Evolutionary conservation across 2,888 invertebrate genomes (phyloP).

Genomic region (Muschampia plurimacula): DNA sequence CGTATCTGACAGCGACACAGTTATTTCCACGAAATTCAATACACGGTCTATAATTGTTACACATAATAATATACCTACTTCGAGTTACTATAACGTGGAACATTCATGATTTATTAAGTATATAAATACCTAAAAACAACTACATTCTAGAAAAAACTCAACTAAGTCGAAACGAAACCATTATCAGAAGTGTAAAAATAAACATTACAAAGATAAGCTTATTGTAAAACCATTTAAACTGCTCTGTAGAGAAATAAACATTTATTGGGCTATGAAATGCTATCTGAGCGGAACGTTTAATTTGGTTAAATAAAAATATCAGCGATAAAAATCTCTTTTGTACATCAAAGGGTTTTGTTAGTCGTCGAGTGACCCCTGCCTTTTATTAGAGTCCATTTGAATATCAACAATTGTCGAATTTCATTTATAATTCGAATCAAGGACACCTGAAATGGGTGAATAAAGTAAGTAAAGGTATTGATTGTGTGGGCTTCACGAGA

Average conservation of each 20-base stretch:
- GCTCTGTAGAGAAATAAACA: slow-evolving; percentile 53
- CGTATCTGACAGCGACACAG: slow-evolving; percentile 45
- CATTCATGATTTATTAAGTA: neutral
- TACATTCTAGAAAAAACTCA: neutral
- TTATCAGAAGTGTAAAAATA: slow-evolving; percentile 19
- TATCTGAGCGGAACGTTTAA: slow-evolving; percentile 63
- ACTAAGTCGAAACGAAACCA: neutral
- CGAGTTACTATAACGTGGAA: neutral
- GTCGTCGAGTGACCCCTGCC: slow-evolving; percentile 64
- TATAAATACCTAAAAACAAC: neutral
- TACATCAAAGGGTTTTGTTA: slow-evolving; percentile 65
- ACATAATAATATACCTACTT: neutral
- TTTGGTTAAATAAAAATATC: slow-evolving; percentile 64
- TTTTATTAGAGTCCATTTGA: slow-evolving; percentile 63
- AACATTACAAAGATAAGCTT: slow-evolving; percentile 8
- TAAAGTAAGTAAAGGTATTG: slow-evolving; percentile 62
- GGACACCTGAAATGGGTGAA: slow-evolving; percentile 77
- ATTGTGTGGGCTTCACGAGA: slow-evolving; percentile 72
- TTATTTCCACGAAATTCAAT: slow-evolving; percentile 49
- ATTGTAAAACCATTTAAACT: slow-evolving; percentile 31
- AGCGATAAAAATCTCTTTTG: slow-evolving; percentile 69
- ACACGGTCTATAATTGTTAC: slow-evolving; percentile 24
- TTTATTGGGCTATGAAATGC: slow-evolving; percentile 68
- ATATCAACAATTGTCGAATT: slow-evolving; percentile 76
- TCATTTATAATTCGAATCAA: slow-evolving; percentile 76